Conservation (phyloP, 2,797 vertebrate species). For the Pagetopsis macropterus region DNA sequence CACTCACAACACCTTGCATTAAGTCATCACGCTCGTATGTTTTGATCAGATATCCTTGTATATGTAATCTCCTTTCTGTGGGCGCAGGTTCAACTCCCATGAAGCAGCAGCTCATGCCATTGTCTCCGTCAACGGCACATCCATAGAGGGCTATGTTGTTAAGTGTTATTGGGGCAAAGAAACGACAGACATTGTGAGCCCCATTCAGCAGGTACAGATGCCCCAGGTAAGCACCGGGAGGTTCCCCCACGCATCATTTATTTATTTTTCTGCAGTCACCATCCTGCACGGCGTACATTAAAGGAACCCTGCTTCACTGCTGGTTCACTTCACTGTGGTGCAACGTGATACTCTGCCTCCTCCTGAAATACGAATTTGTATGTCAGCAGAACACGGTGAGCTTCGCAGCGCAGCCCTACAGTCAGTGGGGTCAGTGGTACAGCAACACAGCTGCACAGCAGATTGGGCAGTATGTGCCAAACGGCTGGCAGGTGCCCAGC, state of each 20-base stretch:
- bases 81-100: slow-evolving; percentile 89
- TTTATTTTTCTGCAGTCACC: too few species aligned
- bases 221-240: slow-evolving; percentile 75
- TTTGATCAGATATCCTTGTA: too few species aligned
- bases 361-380: slow-evolving; percentile 38
- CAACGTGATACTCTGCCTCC: slow-evolving; percentile 21
- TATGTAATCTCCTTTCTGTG: background rate
- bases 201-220: slow-evolving; percentile 90
- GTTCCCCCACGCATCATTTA: too few species aligned
- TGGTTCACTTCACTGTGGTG: background rate
- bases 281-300: rapidly evolving
- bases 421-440: slow-evolving; percentile 97
- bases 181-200: slow-evolving; percentile 90
- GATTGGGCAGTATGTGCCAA: slow-evolving; percentile 95
- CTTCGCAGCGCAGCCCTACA: slow-evolving; percentile 91
- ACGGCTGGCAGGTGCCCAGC: slow-evolving; percentile 94
- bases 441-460: slow-evolving; percentile 88
- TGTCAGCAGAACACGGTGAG: slow-evolving; percentile 90
- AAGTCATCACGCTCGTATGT: too few species aligned
- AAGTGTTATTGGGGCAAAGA: slow-evolving; percentile 99
- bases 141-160: slow-evolving; percentile 93
- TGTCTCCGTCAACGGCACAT: slow-evolving; percentile 95
- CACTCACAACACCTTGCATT: background rate
- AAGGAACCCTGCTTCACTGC: background rate
- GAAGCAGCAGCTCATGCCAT: slow-evolving; percentile 96